Percentiles rank a stretch among this genome's conserved stretches.
phyloP scores from a whole-genome alignment of 1,140 invertebrate species.

The Lamellibrachia luymesi region DNA sequence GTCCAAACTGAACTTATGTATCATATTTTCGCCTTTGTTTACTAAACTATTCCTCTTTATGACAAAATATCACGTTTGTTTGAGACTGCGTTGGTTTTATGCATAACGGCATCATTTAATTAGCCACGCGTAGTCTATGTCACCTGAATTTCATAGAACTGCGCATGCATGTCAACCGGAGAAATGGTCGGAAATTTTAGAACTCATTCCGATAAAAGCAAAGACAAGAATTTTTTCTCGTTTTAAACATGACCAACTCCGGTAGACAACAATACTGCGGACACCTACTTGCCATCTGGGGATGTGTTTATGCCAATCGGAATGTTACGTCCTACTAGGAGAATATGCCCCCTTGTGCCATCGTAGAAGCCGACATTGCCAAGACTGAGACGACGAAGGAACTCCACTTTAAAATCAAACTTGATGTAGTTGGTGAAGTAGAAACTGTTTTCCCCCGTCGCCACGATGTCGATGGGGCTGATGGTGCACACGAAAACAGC shows the following conservation, averaged over 20 bases:
- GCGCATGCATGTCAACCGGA: too few species aligned
- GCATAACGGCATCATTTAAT: too few species aligned
- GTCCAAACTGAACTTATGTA: too few species aligned
- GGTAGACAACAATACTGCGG: not conserved
- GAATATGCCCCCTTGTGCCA: not conserved
- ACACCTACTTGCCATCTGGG: not conserved
- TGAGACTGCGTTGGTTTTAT: too few species aligned
- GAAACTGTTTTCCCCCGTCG: not conserved
- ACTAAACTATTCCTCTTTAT: too few species aligned
- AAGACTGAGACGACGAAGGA: not conserved
- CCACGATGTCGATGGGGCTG: not conserved
- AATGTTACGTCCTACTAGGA: not conserved
- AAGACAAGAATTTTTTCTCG: too few species aligned
- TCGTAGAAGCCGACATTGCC: not conserved
- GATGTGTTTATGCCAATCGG: not conserved
- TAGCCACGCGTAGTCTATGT: too few species aligned
- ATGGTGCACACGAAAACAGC: not conserved
- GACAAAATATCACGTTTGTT: too few species aligned
- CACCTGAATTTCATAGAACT: too few species aligned
- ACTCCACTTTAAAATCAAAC: not conserved
- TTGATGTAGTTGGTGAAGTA: slow-evolving; percentile 1
- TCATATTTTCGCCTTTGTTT: too few species aligned
- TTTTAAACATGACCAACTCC: not conserved
- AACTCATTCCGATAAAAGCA: too few species aligned
- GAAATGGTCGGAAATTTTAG: too few species aligned